A percentile compares a stretch with the other conserved stretches of the same genome.
Evolutionary conservation across 2,888 invertebrate genomes (phyloP).

Genomic region (Drosophila macrothrix): DNA sequence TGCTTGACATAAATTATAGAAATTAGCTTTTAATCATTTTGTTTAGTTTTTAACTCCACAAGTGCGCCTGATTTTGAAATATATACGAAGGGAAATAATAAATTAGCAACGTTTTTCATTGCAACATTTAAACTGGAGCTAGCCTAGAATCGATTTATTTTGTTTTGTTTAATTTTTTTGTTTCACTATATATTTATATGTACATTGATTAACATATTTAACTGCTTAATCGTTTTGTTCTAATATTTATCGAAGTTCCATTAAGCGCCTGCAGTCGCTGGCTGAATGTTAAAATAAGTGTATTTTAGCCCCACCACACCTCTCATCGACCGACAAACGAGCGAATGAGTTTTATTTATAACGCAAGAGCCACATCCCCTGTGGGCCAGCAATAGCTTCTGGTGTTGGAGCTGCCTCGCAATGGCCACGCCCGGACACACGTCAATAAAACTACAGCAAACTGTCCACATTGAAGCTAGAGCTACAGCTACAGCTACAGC

Average conservation of each 20-base stretch:
- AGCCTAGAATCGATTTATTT: neutral
- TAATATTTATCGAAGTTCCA: constrained; percentile 38
- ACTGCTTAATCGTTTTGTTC: constrained; percentile 1
- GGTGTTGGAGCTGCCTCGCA: constrained; percentile 15
- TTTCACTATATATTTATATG: neutral
- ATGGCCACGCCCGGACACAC: constrained; percentile 74
- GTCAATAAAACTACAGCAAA: constrained; percentile 78
- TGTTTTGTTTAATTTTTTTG: neutral
- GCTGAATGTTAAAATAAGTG: constrained; percentile 56
- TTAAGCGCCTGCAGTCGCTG: constrained; percentile 52
- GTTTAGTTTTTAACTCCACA: neutral
- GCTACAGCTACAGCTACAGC: constrained; percentile 16
- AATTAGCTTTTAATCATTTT: constrained; percentile 20
- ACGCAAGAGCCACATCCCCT: constrained; percentile 62
- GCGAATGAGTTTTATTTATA: constrained; percentile 69
- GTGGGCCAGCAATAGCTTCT: constrained; percentile 24
- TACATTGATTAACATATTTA: neutral
- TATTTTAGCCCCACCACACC: constrained; percentile 41
- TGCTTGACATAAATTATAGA: constrained; percentile 66
- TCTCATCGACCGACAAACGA: constrained; percentile 9
- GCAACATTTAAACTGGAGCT: neutral
- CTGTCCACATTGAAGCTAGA: constrained; percentile 70
- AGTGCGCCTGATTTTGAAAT: neutral
- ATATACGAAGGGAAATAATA: neutral
- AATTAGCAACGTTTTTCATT: neutral